Evolutionary conservation across 2,113 vertebrate species (phyloP).

Genomic region (Setophaga petechia): DNA sequence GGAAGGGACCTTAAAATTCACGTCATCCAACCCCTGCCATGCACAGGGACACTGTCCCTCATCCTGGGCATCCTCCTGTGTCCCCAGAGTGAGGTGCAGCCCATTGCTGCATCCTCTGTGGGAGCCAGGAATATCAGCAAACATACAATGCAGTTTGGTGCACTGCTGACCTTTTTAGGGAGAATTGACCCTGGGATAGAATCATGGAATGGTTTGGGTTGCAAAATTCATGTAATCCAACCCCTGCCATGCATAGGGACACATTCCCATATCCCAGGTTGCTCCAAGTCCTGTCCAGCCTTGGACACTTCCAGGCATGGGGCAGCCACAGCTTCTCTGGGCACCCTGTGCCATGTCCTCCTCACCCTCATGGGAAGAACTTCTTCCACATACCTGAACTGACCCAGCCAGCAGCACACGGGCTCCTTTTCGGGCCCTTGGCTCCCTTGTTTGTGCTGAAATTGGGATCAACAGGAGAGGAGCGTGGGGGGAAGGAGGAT

Average conservation of each 20-base stretch:
- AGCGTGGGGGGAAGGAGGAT: not conserved
- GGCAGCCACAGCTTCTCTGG: not conserved
- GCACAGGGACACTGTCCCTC: too few species aligned
- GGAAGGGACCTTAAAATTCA: not conserved
- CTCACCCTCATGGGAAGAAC: fast-evolving
- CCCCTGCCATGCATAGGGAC: not conserved
- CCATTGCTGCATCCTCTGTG: too few species aligned
- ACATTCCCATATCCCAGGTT: fast-evolving
- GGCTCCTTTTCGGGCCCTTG: not conserved
- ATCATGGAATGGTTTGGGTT: not conserved
- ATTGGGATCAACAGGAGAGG: not conserved
- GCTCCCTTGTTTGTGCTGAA: not conserved
- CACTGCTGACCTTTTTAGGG: too few species aligned
- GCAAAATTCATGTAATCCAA: not conserved
- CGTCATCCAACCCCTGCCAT: not conserved
- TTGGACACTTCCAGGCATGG: not conserved
- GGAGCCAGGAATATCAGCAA: too few species aligned
- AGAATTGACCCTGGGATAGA: not conserved
- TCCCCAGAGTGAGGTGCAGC: too few species aligned
- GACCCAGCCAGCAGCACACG: not conserved
- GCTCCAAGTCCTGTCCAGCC: fast-evolving
- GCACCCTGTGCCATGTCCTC: not conserved
- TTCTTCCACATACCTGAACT: fast-evolving
- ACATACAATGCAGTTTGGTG: too few species aligned
- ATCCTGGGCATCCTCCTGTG: too few species aligned